Percentiles rank a stretch among this genome's conserved stretches.
phyloP scores from a whole-genome alignment of 2,888 invertebrate genomes.

The Ecdyonurus torrentis region DNA sequence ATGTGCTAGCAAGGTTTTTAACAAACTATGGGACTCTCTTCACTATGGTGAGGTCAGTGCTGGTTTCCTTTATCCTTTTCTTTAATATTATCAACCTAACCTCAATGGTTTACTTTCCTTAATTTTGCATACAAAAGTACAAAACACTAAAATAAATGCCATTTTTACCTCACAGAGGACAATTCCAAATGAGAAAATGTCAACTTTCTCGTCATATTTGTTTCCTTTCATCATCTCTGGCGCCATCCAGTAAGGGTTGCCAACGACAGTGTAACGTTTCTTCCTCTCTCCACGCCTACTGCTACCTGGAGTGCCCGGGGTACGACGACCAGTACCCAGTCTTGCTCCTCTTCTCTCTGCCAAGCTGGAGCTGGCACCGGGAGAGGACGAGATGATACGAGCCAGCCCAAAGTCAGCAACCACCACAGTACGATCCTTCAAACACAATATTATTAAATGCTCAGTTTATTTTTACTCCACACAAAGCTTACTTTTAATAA shows the following conservation, averaged over 20 bases:
- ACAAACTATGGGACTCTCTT: too few species aligned
- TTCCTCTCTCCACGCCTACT: slow-evolving; percentile 49
- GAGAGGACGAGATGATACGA: slow-evolving; percentile 45
- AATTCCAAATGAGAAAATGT: slow-evolving; percentile 91
- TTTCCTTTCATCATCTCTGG: slow-evolving; percentile 97
- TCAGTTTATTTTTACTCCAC: too few species aligned
- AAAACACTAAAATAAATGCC: too few species aligned
- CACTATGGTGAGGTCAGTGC: too few species aligned
- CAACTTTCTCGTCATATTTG: slow-evolving; percentile 91
- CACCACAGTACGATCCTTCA: slow-evolving; percentile 77
- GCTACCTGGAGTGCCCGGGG: slow-evolving; percentile 24
- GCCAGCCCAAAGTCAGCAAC: slow-evolving; percentile 94
- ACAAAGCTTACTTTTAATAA: too few species aligned
- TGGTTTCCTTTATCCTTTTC: too few species aligned
- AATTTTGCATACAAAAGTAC: too few species aligned
- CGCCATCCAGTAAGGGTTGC: slow-evolving; percentile 98
- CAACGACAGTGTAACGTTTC: slow-evolving; percentile 88
- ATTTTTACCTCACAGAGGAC: slow-evolving; percentile 70
- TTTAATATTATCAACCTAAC: too few species aligned
- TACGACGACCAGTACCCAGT: slow-evolving; percentile 21
- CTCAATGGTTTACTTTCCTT: too few species aligned
- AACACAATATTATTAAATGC: too few species aligned
- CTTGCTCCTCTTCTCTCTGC: slow-evolving; percentile 19
- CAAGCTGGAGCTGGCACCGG: slow-evolving; percentile 25
- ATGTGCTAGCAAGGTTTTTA: too few species aligned